A percentile compares a stretch with the other conserved stretches of the same genome.
Conservation (phyloP, 2,888 invertebrate species). For the Andrena camellia region DNA sequence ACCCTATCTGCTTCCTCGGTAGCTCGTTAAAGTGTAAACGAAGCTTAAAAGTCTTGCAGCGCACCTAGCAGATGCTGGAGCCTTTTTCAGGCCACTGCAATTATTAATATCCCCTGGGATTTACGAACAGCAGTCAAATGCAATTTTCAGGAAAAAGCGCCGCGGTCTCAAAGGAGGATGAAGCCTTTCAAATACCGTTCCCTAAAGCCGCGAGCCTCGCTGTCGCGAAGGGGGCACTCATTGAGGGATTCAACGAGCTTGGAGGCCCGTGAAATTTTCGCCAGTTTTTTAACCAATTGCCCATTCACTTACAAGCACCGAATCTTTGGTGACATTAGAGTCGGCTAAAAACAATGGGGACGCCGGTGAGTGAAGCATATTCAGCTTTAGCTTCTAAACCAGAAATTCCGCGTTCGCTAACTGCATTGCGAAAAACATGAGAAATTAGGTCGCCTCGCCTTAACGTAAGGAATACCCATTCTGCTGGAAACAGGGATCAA, state of each 20-base stretch:
- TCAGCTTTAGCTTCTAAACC: background rate
- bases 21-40: slow-evolving; percentile 16
- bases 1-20: background rate
- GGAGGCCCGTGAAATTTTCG: background rate
- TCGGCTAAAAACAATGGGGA: slow-evolving; percentile 9
- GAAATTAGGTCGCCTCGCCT: background rate
- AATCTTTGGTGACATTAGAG: background rate
- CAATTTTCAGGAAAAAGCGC: slow-evolving; percentile 41
- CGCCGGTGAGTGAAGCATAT: background rate
- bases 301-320: background rate
- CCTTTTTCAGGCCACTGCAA: slow-evolving; percentile 48
- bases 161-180: background rate
- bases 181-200: slow-evolving; percentile 13
- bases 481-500: no score
- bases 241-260: background rate
- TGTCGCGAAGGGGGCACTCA: background rate
- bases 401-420: background rate
- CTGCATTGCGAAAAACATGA: background rate
- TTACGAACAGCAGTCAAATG: slow-evolving; percentile 32
- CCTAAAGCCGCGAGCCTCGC: slow-evolving; percentile 29
- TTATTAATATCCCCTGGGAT: slow-evolving; percentile 54
- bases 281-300: background rate
- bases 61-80: slow-evolving; percentile 66
- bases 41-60: slow-evolving; percentile 29
- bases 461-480: background rate